Conservation (phyloP, 2,113 vertebrate genomes). For the Rana temporaria region DNA sequence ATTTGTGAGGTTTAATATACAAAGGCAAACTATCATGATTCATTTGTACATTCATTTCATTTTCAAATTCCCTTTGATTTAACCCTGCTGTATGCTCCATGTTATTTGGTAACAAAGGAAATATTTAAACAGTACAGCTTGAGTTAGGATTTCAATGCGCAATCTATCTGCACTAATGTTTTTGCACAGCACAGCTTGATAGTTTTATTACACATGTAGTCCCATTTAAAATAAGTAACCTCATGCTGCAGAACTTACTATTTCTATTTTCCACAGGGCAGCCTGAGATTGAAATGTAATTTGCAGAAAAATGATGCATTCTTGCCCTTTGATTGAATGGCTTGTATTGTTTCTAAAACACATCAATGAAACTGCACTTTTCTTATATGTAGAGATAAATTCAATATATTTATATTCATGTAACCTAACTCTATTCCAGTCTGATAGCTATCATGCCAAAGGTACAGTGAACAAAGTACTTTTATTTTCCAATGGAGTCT, state of each 20-base stretch:
- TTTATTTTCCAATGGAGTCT: conserved; percentile 43
- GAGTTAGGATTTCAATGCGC: conserved; percentile 28
- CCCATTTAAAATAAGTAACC: conserved; percentile 54
- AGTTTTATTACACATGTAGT: conserved; percentile 55
- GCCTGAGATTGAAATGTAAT: conserved; percentile 57
- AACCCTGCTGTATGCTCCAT: conserved; percentile 11
- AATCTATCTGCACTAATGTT: conserved; percentile 41
- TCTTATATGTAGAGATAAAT: conserved; percentile 50
- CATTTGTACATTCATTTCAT: conserved; percentile 35
- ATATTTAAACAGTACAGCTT: conserved; percentile 48
- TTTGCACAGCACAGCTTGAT: conserved; percentile 56
- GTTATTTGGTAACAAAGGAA: conserved; percentile 32
- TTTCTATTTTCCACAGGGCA: conserved; percentile 55
- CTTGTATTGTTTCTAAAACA: conserved; percentile 55
- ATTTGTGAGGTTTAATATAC: not conserved
- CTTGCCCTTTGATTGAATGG: conserved; percentile 57
- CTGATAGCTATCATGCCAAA: conserved; percentile 41
- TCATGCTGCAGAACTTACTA: conserved; percentile 48
- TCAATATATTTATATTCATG: conserved; percentile 55
- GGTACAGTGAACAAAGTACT: conserved; percentile 26
- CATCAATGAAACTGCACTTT: conserved; percentile 53
- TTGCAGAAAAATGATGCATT: conserved; percentile 57
- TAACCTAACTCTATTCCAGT: conserved; percentile 44
- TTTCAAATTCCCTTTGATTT: conserved; percentile 14
- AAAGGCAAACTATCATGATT: conserved; percentile 19